Percentiles rank a stretch among this genome's conserved stretches.
phyloP scores from a whole-genome alignment of 2,113 vertebrate species.

The Paraplagusia blochii region DNA sequence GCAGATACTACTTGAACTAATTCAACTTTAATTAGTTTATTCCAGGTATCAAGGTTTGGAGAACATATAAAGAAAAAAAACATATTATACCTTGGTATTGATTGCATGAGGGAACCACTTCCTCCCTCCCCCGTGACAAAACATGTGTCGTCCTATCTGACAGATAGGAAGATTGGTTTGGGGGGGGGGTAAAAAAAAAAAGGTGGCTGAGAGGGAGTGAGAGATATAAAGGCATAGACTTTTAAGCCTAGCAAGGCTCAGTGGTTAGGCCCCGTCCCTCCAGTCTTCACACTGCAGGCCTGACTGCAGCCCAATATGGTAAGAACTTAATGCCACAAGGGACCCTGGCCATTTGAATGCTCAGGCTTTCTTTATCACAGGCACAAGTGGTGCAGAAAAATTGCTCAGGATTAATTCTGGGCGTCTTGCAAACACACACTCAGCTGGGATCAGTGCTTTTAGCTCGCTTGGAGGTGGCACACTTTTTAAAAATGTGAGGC shows the following conservation, averaged over 20 bases:
- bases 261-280: slow-evolving; percentile 37
- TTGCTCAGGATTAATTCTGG: slow-evolving; percentile 75
- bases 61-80: slow-evolving; percentile 3
- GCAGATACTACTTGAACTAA: slow-evolving; percentile 60
- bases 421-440: slow-evolving; percentile 62
- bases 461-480: slow-evolving; percentile 60
- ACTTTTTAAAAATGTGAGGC: slow-evolving; percentile 29
- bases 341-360: slow-evolving; percentile 71
- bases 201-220: slow-evolving; percentile 7
- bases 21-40: slow-evolving; percentile 53
- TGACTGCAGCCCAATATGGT: slow-evolving; percentile 65
- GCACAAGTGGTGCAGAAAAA: slow-evolving; percentile 76
- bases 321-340: slow-evolving; percentile 73
- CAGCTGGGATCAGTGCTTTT: slow-evolving; percentile 70
- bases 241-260: slow-evolving; percentile 48
- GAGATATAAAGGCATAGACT: slow-evolving; percentile 27
- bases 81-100: slow-evolving; percentile 12
- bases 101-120: slow-evolving; percentile 11
- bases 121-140: slow-evolving; percentile 8
- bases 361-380: slow-evolving; percentile 70
- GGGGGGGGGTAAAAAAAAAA: slow-evolving; percentile 11
- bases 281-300: slow-evolving; percentile 52
- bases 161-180: slow-evolving; percentile 29
- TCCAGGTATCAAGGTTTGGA: slow-evolving; percentile 25
- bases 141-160: slow-evolving; percentile 28